phyloP scores from a whole-genome alignment of 1,140 invertebrate species.

The Drosophila micromelanica region DNA sequence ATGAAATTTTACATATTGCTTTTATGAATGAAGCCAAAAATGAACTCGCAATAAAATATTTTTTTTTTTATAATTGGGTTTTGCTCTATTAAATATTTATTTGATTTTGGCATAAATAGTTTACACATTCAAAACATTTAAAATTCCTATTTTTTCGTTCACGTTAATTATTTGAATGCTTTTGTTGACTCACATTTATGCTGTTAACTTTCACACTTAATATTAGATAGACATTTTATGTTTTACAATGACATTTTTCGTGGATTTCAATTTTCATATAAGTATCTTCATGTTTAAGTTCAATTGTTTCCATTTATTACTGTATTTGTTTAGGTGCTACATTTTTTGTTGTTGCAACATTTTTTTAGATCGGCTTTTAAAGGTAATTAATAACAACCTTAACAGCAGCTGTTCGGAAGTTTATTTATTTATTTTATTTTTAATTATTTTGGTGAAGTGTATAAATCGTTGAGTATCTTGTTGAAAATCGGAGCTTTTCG shows the following conservation, averaged over 20 bases:
- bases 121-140: slow-evolving; percentile 75
- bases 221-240: slow-evolving; percentile 61
- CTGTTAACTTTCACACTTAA: slow-evolving; percentile 78
- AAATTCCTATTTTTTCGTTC: slow-evolving; percentile 57
- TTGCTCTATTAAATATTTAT: slow-evolving; percentile 45
- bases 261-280: slow-evolving; percentile 24
- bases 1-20: not conserved
- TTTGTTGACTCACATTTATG: slow-evolving; percentile 66
- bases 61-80: too few species aligned
- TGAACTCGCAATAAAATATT: slow-evolving; percentile 1
- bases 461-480: slow-evolving; percentile 42
- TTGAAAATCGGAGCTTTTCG: slow-evolving; percentile 66
- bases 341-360: not conserved
- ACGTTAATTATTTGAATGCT: slow-evolving; percentile 41
- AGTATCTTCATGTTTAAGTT: slow-evolving; percentile 18
- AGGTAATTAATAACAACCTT: slow-evolving; percentile 6
- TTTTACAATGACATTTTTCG: slow-evolving; percentile 24
- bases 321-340: slow-evolving; percentile 23
- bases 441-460: slow-evolving; percentile 33
- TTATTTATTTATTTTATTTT: not conserved
- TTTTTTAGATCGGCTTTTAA: too few species aligned
- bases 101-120: slow-evolving; percentile 62
- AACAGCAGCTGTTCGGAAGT: slow-evolving; percentile 11
- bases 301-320: slow-evolving; percentile 7
- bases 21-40: too few species aligned